These are phyloP conservation scores for Pygmarrhopalites habei DNA, from an alignment of 1,140 invertebrate species.

Conservation along the genomic window DNA sequence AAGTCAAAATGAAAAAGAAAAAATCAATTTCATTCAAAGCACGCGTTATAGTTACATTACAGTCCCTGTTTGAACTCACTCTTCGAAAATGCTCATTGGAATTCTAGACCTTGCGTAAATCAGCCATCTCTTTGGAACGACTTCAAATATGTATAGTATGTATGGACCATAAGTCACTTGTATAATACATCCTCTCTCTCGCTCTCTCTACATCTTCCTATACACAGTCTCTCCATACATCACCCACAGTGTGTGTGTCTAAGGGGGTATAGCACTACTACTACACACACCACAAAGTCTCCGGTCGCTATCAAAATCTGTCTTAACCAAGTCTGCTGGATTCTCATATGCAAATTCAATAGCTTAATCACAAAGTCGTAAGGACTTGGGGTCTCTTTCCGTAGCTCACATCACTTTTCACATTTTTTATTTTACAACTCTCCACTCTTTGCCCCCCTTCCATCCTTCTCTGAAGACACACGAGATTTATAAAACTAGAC, in stretches of 20 bases:
- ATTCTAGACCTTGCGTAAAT: slow-evolving; percentile 8
- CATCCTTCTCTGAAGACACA: too few relatives aligned
- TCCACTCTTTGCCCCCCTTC: too few relatives aligned
- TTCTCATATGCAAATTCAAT: slow-evolving; percentile 20
- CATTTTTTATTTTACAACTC: too few relatives aligned
- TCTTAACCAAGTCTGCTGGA: neutral
- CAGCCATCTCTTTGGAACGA: slow-evolving; percentile 8
- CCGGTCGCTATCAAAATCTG: too few relatives aligned
- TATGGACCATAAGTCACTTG: slow-evolving; percentile 10
- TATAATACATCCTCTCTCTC: neutral
- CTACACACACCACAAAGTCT: too few relatives aligned
- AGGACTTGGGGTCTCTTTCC: too few relatives aligned
- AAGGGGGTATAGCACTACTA: slow-evolving; percentile 1
- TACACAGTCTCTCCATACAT: too few relatives aligned
- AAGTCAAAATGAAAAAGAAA: slow-evolving; percentile 6
- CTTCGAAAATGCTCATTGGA: slow-evolving; percentile 1
- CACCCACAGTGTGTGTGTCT: too few relatives aligned
- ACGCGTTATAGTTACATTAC: neutral
- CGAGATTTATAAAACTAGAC: too few relatives aligned
- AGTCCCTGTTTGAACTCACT: too few relatives aligned
- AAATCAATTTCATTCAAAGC: slow-evolving; percentile 14
- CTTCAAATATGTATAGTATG: too few relatives aligned
- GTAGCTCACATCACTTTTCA: too few relatives aligned
- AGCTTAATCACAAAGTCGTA: slow-evolving; percentile 25
- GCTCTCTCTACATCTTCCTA: neutral